Percentiles rank a stretch among this genome's conserved stretches.
Conservation (phyloP, 2,888 invertebrate species). For the Agonopterix alstromeriana region DNA sequence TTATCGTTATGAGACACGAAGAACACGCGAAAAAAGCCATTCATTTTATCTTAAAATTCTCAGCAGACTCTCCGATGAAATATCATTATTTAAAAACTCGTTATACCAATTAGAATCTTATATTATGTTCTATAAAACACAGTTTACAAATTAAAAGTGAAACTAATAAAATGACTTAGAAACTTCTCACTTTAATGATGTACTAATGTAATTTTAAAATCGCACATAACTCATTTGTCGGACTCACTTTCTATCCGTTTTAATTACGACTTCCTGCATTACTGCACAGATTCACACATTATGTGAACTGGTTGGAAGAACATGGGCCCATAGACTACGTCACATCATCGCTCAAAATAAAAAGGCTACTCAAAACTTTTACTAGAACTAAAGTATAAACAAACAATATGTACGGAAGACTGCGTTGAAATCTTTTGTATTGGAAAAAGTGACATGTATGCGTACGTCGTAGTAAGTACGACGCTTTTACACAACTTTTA, state of each 20-base stretch:
- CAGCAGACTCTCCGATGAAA: background rate
- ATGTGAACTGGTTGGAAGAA: background rate
- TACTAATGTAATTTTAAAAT: background rate
- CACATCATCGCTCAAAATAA: no score
- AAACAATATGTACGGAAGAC: no score
- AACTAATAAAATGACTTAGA: background rate
- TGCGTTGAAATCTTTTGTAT: no score
- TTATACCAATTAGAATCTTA: no score
- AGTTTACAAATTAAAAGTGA: background rate
- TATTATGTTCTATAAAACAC: background rate
- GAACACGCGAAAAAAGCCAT: background rate
- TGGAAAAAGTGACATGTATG: no score
- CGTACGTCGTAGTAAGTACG: no score
- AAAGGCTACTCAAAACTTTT: no score
- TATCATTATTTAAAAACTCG: no score
- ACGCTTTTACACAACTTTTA: no score
- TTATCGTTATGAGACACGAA: background rate
- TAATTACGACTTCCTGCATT: conserved; percentile 5
- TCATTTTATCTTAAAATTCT: background rate
- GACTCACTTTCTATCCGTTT: conserved; percentile 2
- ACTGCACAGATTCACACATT: conserved; percentile 2
- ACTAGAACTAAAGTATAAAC: no score
- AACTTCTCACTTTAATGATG: background rate
- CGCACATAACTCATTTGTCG: conserved; percentile 1
- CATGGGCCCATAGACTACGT: no score